Base-by-base conservation (phyloP, 2,113 vertebrate genomes). In the Chamaea fasciata region DNA sequence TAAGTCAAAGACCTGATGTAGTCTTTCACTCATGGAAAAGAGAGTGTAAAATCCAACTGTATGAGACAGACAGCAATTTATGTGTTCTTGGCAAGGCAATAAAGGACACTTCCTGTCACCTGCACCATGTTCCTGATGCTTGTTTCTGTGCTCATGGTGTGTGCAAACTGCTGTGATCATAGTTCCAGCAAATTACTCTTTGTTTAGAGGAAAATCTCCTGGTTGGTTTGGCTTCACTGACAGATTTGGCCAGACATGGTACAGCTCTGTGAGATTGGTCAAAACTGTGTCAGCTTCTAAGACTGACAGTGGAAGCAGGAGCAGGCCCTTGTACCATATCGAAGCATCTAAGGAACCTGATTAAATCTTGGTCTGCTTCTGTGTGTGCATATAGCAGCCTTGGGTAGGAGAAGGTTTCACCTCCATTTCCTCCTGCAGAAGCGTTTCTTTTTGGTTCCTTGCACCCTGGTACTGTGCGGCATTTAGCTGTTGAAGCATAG, bases 111-210 rank as follows among this genome's bases (percentile, higher is more conserved):
- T 74, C 74, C 49, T 49, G 73, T 89, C 57, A 49, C 71, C 65
- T 91, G 81, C 6, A 56, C 52, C 7, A 1, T 1, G 6, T 49
- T 91, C 41, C 49, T 76, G 37, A 41, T 53, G 44, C 37, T 76
- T 3, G 1, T 92, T 82, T 82, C 62, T 87, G n/a, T 64, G 24
- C 33, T 77, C 15, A 23, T 0, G 0, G 37, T 0, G 0, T 6
- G 11, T 46, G n/a, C 28, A 57, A 57, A 31, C 22, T 59, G 31
- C 52, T 62, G 35, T 16, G 74, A n/a, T 56, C 0, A 1, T 24
- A 68, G 69, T 55, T 87, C 70, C 75, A 67, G 39, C 2, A 5
- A 67, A 39, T 71, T 31, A 37, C 33, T 41, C 47, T 67, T 94
- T 31, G 37, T 12, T 0, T 9, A 30, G 49, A 65, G 44, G 42